phyloP scores from a whole-genome alignment of 2,113 vertebrate genomes.

The Pelusios castaneus region DNA sequence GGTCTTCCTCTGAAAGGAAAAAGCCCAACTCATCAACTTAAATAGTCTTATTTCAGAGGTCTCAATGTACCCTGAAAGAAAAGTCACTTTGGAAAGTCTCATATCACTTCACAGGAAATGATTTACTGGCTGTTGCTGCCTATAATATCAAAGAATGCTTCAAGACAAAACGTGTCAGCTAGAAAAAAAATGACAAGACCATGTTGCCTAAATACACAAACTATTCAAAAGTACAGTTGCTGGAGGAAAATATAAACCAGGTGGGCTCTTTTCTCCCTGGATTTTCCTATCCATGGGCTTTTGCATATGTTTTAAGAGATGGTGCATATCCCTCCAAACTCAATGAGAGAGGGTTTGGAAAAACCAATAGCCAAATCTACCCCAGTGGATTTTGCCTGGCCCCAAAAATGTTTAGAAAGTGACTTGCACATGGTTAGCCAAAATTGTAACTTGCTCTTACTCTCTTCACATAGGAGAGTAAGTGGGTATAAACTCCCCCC shows the following conservation, averaged over 20 bases:
- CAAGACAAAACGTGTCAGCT: neutral
- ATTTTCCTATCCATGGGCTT: neutral
- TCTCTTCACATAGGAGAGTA: neutral
- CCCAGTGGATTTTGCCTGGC: neutral
- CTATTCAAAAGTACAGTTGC: neutral
- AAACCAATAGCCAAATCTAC: neutral
- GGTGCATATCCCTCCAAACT: neutral
- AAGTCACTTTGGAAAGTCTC: neutral
- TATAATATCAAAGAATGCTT: neutral
- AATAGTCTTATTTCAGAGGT: neutral
- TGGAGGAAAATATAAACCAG: neutral
- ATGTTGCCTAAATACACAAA: fast-evolving
- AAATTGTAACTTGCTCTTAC: neutral
- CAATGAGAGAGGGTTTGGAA: neutral
- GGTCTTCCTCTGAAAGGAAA: neutral
- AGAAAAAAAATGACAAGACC: neutral
- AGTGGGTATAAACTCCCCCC: neutral
- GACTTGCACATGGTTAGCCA: neutral
- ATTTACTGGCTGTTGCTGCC: neutral
- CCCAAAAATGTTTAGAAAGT: neutral
- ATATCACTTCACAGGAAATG: neutral
- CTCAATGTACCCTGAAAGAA: neutral
- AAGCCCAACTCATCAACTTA: neutral
- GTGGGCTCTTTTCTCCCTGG: neutral
- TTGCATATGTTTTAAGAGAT: neutral